Evolutionary conservation across 2,888 invertebrate species (phyloP), one percentile per base, ranked within the genome.

Genomic region (Congeria kusceri): DNA sequence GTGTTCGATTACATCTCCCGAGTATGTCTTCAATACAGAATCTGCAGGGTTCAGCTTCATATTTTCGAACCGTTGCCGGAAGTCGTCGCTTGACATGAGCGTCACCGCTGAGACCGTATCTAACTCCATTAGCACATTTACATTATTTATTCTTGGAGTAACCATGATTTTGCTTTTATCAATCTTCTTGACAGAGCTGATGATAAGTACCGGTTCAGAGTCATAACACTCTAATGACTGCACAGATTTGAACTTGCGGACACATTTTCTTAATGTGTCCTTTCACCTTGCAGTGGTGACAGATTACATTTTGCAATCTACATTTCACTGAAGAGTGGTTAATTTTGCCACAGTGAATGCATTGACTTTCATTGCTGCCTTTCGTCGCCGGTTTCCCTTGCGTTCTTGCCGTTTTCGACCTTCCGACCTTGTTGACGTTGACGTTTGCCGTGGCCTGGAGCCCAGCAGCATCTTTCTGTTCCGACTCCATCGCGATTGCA

Each of bases 401-500:
- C 25, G 13, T 20, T 20, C 53, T 11, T 53, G 13, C n/a, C 20
- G 9, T 20, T n/a, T n/a, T n/a, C 18, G 20, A 23, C 9, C 18
- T 9, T 53, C 53, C 53, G 11, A 53, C 25, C n/a, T 58, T 27
- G 11, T 32, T 18, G 9, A 29, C 67, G 7, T 64, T 47, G 0
- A 69, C 64, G 29, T 23, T 32, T 15, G 49, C 49, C 9, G 46
- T 1, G 23, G 44, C 1, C 27, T 64, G 67, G 18, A 82, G n/a
- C 44, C 80, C 80, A 4, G 64, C 29, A 1, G 59, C 67, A 28
- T 44, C 67, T 25, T 46, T 68, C 0, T 63, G 25, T 1, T 75
- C 80, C 0, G 73, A 77, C 68, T 84, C 82, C 71, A 83, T 80
- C 15, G 82, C 79, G 3, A 58, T 44, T 0, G 80, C 46, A 1